Evolutionary conservation across 1,140 invertebrate species (phyloP), one percentile per base, ranked within the genome.

Genomic region (Eupristina koningsbergeri): DNA sequence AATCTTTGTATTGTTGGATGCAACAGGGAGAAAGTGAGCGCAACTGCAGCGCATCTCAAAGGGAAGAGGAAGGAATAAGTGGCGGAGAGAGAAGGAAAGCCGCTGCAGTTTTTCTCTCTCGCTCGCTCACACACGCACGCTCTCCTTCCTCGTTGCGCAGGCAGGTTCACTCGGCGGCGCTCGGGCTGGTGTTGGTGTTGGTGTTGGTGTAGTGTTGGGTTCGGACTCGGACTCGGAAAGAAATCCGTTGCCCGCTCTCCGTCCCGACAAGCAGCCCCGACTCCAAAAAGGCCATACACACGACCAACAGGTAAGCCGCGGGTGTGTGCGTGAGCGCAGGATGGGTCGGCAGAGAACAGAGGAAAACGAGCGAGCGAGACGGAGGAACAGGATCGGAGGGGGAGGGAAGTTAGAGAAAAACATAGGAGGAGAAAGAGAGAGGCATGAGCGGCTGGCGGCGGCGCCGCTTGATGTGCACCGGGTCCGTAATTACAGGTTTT

Each of bases 401-500:
- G 67, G 58, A 41, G 39, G 34, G 78, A 77, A 84, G 73, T 69
- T 45, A 71, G 69, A 84, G 80, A 83, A 77, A 86, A 75, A 83
- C 61, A 69, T 53, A 84, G 39, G 11, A 26, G 39, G 36, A 45
- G 81, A 84, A 85, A 75, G 83, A 61, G 64, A 26, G n/a, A 1
- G 84, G 74, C 76, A 36, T 26, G 64, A 85, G 67, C 86, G 87
- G 89, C 86, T 87, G 88, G 89, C 91, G 91, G 89, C 91, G 91
- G 91, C 90, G 90, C 86, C 90, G 90, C 90, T 91, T 91, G 91
- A 91, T 91, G 91, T 91, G 89, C 89, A 87, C 88, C 90, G 90
- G 90, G 88, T 89, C 88, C 90, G 90, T 91, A 91, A 91, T 91
- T 91, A 91, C 91, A 91, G 91, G 90, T 91, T 91, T 91, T 91